Base-by-base conservation (phyloP, 2,797 vertebrate genomes). In the Thalassophryne amazonica region DNA sequence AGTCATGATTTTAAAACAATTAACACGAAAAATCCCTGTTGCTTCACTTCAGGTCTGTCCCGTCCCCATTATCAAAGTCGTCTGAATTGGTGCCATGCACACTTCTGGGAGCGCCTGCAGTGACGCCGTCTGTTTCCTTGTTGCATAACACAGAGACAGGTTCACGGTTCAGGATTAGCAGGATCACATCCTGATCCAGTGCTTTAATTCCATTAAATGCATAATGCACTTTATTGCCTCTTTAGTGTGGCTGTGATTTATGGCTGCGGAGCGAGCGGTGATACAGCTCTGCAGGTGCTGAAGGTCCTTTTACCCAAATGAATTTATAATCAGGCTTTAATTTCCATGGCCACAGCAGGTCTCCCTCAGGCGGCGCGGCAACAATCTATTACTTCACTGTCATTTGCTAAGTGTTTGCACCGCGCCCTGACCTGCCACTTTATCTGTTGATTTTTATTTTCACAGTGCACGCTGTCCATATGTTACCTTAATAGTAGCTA, bases 371-470 rank as follows among this genome's bases (percentile, higher is more conserved):
- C 77, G 73, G 72, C 46, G 65, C 67, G 58, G 47, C 66, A 76
- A 71, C 89, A 85, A 94, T 93, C 92, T 93, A 92, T 93, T 91
- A 89, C 90, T 81, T 69, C 72, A 31, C 63, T 86, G 87, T 91
- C 88, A 93, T 94, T 92, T 92, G 88, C 91, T 94, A 93, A 95
- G 94, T 94, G 94, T 95, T 89, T 93, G 92, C 92, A 89, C 93
- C 91, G 71, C 66, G 48, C 60, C 76, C 80, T 91, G 93, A 94
- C 94, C 92, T 84, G 85, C 90, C 92, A 91, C 92, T 95, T 94
- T 94, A 92, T 93, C 93, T 93, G 92, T 92, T 91, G 89, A 76
- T 90, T 95, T 94, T 94, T 94, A 94, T 96, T 94, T 92, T 93
- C 93, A 90, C 88, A 92, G 92, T 91, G 93, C 93, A 87, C 80